Base-by-base conservation (phyloP, 2,888 invertebrate genomes). In the Sesia bembeciformis region DNA sequence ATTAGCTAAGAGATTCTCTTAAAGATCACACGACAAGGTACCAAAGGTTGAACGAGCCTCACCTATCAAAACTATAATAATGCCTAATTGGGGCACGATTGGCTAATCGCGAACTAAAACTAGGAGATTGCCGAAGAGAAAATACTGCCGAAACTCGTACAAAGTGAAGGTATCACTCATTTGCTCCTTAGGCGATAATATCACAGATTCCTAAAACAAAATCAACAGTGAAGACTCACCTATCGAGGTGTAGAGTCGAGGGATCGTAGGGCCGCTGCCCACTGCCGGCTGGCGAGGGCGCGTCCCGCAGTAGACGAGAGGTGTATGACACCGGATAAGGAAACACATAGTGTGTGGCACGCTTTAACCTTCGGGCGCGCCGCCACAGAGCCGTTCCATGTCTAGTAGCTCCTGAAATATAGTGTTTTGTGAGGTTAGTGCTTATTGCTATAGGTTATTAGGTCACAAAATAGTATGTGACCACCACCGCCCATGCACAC, bases 101-200 rank as follows among this genome's bases (percentile, higher is more conserved):
- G 23, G 23, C 23, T 23, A 23, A 4, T 6, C 7, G 4, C 49
- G 8, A n/a, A 49, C 5, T 49, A 75, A 72, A 68, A 58, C 76
- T 78, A 73, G 66, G 79, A 81, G 78, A 76, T 74, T 72, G 67
- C 72, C 62, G 62, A 67, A 64, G 64, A 60, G 64, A 58, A 23
- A 56, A 60, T 58, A 58, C 59, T 55, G 61, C 54, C 57, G 57
- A 57, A 56, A 57, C 57, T 57, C 57, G 52, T n/a, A 5, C 4
- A 8, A n/a, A n/a, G 54, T 41, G 56, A 56, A 55, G 55, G 55
- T 58, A 53, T 63, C 60, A 56, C 57, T 61, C 64, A 64, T 55
- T 65, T 66, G 76, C 78, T 79, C 76, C 85, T 82, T 81, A 84
- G 83, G 84, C 83, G 82, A 78, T 85, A 86, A 86, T 86, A 86